Base-by-base conservation (phyloP, 2,797 vertebrate species). In the Crenuchus spilurus region DNA sequence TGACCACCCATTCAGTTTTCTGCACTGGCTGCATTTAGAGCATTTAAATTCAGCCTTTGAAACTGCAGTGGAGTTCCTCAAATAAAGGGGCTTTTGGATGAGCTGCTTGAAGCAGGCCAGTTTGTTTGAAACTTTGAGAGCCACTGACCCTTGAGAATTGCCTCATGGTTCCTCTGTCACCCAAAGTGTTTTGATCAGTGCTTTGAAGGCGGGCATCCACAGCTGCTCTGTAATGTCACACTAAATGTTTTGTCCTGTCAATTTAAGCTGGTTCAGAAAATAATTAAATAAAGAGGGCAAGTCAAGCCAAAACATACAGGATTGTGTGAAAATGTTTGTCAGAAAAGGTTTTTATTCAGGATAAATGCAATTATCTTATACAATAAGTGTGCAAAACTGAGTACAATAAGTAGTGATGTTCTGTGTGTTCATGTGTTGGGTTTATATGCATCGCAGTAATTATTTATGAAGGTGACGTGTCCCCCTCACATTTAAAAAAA, bases 1-100 rank as follows among this genome's bases (percentile, higher is more conserved):
- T 76, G 73, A 74, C 74, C 33, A n/a, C 58, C 58, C 61, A 54
- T 79, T 79, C 72, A 46, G 52, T 70, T 70, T 82, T 60, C 60
- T 41, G 42, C 76, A 54, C 72, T 2, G 37, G 44, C 35, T 69
- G 54, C 48, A 62, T 81, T 71, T 48, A 39, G 6, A 75, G 76
- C 63, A 65, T 78, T 61, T 72, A 41, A 55, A 73, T 70, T 57
- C 28, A 24, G 76, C 60, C 72, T 67, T 68, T 75, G 68, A 78
- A 78, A 65, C n/a, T 3, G 52, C 37, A 24, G 13, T 64, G 61
- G 70, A 70, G 72, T 49, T 78, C 72, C 69, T 70, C 41, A 48
- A 74, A 64, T 71, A 63, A 42, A 37, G 49, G 14, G 49, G 22
- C 44, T 24, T 35, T 22, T 39, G 20, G 7, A 51, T 46, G n/a